Conservation (phyloP, 2,113 vertebrate genomes). For the Galeopterus variegatus region DNA sequence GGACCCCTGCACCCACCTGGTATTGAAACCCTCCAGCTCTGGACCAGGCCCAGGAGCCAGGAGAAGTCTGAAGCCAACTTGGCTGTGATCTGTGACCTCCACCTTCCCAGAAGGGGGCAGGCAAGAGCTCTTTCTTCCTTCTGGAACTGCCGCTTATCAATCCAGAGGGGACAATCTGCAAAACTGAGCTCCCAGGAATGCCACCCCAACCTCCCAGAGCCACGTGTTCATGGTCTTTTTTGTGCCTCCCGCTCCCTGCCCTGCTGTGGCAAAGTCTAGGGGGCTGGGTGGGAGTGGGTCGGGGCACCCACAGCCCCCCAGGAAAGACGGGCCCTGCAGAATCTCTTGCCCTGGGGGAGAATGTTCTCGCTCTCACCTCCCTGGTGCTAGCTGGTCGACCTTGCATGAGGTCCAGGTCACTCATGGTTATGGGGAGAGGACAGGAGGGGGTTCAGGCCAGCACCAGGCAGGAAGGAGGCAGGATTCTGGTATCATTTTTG, state of each 20-base stretch:
- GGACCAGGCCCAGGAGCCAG: background rate
- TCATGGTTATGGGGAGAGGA: accelerated
- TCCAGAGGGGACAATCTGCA: background rate
- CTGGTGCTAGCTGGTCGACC: no score
- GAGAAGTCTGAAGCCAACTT: accelerated
- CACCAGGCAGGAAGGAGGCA: background rate
- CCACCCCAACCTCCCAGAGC: background rate
- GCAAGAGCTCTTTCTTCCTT: background rate
- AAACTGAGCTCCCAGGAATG: background rate
- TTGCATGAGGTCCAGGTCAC: no score
- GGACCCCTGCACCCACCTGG: background rate
- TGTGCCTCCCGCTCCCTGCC: background rate
- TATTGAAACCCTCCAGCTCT: background rate
- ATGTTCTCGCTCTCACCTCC: no score
- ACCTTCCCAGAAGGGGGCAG: background rate
- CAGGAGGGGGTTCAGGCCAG: background rate
- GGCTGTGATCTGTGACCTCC: background rate
- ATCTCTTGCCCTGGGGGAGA: background rate
- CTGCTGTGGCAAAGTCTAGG: background rate
- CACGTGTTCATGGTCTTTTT: background rate
- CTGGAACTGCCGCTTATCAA: background rate
- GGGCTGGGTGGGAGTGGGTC: accelerated
- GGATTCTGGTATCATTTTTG: background rate
- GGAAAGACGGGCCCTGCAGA: background rate
- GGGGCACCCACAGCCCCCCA: background rate